Conservation (phyloP, 23 tunicate species). For the Halocynthia roretzi region DNA sequence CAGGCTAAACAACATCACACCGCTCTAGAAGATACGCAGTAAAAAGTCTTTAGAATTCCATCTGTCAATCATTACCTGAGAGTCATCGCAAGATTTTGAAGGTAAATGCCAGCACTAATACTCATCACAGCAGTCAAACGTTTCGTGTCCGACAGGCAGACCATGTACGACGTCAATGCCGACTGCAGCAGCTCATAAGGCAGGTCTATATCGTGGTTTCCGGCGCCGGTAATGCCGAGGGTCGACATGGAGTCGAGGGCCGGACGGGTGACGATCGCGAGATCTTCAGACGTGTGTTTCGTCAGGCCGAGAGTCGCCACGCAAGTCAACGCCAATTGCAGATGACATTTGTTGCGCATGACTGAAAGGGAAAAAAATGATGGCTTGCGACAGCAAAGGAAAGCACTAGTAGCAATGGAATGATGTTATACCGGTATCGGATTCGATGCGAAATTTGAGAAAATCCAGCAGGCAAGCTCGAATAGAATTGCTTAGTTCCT, state of each 20-base stretch:
- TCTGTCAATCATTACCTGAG: too few relatives aligned
- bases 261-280: neutral
- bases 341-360: neutral
- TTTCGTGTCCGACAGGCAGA: neutral
- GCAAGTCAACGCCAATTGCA: slow-evolving; percentile 7
- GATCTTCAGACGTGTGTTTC: slow-evolving; percentile 5
- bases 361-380: neutral
- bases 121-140: neutral
- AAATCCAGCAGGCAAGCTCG: slow-evolving; percentile 10
- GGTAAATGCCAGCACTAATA: slow-evolving; percentile 12
- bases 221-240: neutral
- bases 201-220: neutral
- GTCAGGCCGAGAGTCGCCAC: slow-evolving; percentile 8
- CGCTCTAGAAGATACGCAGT: too few relatives aligned
- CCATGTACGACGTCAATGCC: slow-evolving; percentile 2
- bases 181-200: slow-evolving; percentile 27
- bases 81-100: slow-evolving; percentile 16
- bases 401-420: neutral
- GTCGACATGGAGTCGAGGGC: neutral
- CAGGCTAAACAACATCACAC: too few relatives aligned
- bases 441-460: neutral
- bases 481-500: neutral
- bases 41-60: too few relatives aligned
- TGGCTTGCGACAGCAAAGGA: neutral
- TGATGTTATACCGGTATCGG: neutral